These are phyloP conservation scores for Calyptomena viridis DNA, from an alignment of 2,113 vertebrate genomes.

Conservation along the genomic window DNA sequence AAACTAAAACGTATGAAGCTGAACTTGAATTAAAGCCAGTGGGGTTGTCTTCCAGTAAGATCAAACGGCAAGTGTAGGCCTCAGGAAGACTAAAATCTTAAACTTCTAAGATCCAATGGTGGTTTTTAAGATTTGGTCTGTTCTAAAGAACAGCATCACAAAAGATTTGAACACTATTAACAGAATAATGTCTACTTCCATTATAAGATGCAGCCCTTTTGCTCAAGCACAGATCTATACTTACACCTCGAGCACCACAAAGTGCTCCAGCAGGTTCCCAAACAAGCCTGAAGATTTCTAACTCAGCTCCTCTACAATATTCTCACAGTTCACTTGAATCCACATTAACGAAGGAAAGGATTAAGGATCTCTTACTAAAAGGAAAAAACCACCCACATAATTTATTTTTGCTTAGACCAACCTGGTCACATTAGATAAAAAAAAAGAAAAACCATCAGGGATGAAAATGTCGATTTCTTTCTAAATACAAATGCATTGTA, in stretches of 20 bases:
- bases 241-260: background rate
- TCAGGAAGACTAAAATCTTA: background rate
- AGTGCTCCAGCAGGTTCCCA: background rate
- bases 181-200: background rate
- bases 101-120: background rate
- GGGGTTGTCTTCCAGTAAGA: background rate
- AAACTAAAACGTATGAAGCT: background rate
- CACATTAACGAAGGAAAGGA: background rate
- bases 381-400: rapidly evolving
- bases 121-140: background rate
- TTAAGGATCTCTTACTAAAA: background rate
- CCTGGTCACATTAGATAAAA: background rate
- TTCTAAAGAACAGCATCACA: background rate
- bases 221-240: background rate
- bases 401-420: background rate
- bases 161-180: background rate
- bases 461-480: background rate
- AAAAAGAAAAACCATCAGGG: background rate
- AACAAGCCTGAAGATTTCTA: background rate
- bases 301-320: background rate
- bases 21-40: background rate
- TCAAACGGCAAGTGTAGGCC: background rate
- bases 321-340: background rate
- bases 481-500: background rate
- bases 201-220: background rate